Conservation (phyloP, 1,140 invertebrate genomes). For the Apis florea region DNA sequence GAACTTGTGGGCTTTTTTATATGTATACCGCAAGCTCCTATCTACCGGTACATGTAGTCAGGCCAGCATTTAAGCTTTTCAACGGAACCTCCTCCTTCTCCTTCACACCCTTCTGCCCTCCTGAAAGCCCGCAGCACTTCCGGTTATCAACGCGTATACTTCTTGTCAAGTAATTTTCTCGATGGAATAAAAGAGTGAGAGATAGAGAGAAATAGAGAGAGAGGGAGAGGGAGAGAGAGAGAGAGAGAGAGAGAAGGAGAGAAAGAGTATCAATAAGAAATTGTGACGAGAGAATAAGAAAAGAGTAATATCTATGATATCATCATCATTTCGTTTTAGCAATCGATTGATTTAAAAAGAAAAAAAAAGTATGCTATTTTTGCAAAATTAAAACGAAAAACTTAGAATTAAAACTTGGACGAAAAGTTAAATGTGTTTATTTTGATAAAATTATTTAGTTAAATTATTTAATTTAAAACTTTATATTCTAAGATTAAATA, state of each 20-base stretch:
- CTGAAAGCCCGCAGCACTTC: conserved; percentile 44
- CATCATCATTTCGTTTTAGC: background rate
- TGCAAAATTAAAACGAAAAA: no score
- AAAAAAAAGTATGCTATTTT: no score
- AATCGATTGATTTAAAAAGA: background rate
- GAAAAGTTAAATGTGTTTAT: background rate
- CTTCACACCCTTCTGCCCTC: conserved; percentile 36
- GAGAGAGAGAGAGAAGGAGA: conserved; percentile 10
- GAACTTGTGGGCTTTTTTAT: conserved; percentile 82
- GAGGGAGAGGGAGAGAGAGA: conserved; percentile 10
- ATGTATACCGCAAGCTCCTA: conserved; percentile 81
- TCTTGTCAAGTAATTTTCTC: conserved; percentile 48
- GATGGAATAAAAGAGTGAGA: background rate
- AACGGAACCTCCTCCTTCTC: conserved; percentile 51
- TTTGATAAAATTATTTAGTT: background rate
- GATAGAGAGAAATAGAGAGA: conserved; percentile 3
- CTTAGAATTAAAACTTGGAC: no score
- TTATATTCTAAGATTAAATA: background rate
- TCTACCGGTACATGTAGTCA: conserved; percentile 82
- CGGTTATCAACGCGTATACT: conserved; percentile 61
- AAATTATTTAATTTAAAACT: no score
- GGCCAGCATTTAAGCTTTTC: conserved; percentile 77
- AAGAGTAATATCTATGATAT: no score
- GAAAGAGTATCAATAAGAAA: background rate
- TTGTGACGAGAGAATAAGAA: no score